A percentile compares a stretch with the other conserved stretches of the same genome.
These are phyloP conservation scores for Drosophila ustulata DNA, from an alignment of 2,888 invertebrate species.

Conservation along the genomic window DNA sequence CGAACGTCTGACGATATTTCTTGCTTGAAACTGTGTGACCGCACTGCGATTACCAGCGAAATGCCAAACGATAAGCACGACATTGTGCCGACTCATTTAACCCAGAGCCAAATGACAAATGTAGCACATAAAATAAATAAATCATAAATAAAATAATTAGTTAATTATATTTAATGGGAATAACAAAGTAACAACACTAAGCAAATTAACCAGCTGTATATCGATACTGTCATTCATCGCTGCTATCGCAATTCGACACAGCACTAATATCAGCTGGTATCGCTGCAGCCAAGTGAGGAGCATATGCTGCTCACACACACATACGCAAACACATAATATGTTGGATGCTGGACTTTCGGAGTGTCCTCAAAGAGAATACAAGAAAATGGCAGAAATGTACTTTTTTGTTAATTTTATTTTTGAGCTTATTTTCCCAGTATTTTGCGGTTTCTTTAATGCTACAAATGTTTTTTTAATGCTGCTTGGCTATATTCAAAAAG, in stretches of 20 bases:
- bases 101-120: too few species aligned
- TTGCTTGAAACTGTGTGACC: slow-evolving; percentile 42
- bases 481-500: slow-evolving; percentile 3
- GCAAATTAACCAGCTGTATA: neutral
- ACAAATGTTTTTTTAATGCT: slow-evolving; percentile 4
- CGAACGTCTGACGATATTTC: slow-evolving; percentile 60
- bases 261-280: slow-evolving; percentile 35
- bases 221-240: slow-evolving; percentile 26
- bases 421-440: slow-evolving; percentile 48
- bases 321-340: neutral
- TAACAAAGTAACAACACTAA: neutral
- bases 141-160: too few species aligned
- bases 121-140: too few species aligned
- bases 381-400: neutral
- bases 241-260: slow-evolving; percentile 11
- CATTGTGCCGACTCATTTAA: neutral
- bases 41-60: neutral
- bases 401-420: slow-evolving; percentile 29
- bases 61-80: neutral
- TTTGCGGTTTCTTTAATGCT: slow-evolving; percentile 20
- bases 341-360: neutral
- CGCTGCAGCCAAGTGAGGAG: neutral
- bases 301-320: neutral
- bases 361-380: neutral
- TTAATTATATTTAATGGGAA: too few species aligned